Evolutionary conservation across 1,140 invertebrate species (phyloP).

Genomic region (Nebria ingens): DNA sequence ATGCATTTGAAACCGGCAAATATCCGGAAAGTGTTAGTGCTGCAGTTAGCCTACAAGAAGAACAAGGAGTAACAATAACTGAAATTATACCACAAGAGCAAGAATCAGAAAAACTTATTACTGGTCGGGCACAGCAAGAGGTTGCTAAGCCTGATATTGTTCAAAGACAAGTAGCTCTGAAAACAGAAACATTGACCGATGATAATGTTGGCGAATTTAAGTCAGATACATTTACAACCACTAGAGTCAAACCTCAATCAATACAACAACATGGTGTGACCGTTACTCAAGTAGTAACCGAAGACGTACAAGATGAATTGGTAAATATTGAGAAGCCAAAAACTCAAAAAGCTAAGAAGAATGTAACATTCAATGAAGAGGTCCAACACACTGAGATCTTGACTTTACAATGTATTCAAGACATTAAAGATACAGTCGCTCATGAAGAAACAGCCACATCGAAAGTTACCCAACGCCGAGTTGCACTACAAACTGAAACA

Average conservation of each 20-base stretch:
- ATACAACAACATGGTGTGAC: constrained; percentile 39
- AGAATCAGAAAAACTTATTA: constrained; percentile 23
- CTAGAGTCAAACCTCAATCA: constrained; percentile 30
- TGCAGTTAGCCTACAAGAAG: constrained; percentile 28
- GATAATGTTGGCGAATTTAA: constrained; percentile 29
- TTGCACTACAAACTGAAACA: constrained; percentile 35
- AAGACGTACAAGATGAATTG: constrained; percentile 32
- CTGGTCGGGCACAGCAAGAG: constrained; percentile 25
- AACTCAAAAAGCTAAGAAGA: neutral
- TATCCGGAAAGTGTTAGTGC: constrained; percentile 13
- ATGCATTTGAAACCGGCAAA: constrained; percentile 11
- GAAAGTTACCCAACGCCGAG: constrained; percentile 29
- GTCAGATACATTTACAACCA: constrained; percentile 24
- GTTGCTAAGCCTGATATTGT: constrained; percentile 32
- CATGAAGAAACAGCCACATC: constrained; percentile 26
- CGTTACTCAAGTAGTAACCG: constrained; percentile 38
- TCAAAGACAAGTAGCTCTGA: constrained; percentile 33
- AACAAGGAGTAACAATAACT: constrained; percentile 25
- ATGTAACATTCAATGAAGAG: constrained; percentile 19
- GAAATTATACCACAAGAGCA: constrained; percentile 24
- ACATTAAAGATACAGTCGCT: constrained; percentile 19
- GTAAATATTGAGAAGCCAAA: neutral
- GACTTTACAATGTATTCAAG: constrained; percentile 24
- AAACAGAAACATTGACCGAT: constrained; percentile 29
- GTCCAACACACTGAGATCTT: constrained; percentile 30